Conservation (phyloP, 2,888 invertebrate genomes). For the Cybosia mesomella region DNA sequence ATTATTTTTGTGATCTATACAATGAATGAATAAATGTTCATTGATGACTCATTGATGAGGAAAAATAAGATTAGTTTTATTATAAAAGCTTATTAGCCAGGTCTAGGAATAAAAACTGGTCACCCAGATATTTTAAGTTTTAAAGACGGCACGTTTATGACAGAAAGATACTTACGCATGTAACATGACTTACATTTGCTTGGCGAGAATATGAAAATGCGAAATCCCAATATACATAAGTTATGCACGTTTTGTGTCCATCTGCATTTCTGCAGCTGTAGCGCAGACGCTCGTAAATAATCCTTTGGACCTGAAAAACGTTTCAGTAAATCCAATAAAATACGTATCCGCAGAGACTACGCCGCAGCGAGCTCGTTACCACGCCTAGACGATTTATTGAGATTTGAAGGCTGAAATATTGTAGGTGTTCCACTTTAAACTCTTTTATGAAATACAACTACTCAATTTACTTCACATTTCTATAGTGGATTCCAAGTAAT, state of each 20-base stretch:
- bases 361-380: conserved; percentile 86
- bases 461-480: conserved; percentile 52
- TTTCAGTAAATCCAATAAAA: conserved; percentile 87
- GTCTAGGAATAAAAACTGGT: too few species aligned
- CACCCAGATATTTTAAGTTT: too few species aligned
- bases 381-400: conserved; percentile 87
- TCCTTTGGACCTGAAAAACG: conserved; percentile 86
- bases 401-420: conserved; percentile 86
- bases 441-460: conserved; percentile 77
- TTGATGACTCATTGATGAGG: background rate
- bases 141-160: too few species aligned
- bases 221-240: conserved; percentile 36
- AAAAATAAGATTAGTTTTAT: background rate
- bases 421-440: conserved; percentile 84
- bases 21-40: too few species aligned
- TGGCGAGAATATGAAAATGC: conserved; percentile 31
- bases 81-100: too few species aligned
- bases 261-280: conserved; percentile 83
- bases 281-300: conserved; percentile 86
- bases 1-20: too few species aligned
- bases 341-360: conserved; percentile 86
- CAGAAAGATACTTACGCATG: too few species aligned
- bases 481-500: conserved; percentile 19
- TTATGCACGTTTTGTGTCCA: conserved; percentile 68
- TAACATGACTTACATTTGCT: conserved; percentile 41